Conservation (phyloP, 2,113 vertebrate species). For the Capra hircus region DNA sequence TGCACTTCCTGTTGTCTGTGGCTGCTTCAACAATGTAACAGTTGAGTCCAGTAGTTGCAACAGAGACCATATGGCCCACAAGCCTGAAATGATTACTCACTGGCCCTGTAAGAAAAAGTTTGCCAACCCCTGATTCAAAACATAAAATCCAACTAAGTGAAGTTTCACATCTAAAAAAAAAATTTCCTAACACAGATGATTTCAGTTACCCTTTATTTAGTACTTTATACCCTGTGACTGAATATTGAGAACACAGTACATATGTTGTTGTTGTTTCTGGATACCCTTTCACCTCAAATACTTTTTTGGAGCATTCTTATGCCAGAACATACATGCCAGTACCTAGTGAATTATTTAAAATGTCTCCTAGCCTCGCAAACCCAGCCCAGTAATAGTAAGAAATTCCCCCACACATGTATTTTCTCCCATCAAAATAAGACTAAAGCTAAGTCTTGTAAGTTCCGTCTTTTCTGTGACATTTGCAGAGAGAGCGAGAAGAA, state of each 20-base stretch:
- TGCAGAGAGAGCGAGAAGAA: not conserved
- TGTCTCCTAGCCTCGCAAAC: constrained; percentile 23
- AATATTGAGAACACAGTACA: not conserved
- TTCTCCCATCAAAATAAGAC: constrained; percentile 30
- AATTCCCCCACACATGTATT: not conserved
- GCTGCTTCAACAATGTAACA: not conserved
- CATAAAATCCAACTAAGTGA: not conserved
- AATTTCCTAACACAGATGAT: not conserved
- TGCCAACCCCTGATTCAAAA: not conserved
- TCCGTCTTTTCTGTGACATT: not conserved
- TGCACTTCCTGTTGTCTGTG: not conserved
- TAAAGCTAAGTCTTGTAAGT: not conserved
- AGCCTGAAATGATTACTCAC: not conserved
- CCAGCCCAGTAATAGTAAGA: not conserved
- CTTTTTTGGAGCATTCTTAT: not conserved
- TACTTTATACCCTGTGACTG: not conserved
- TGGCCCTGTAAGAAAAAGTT: not conserved
- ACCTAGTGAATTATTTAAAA: constrained; percentile 22
- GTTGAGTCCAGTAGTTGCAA: not conserved
- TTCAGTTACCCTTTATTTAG: not conserved
- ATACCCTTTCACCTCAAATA: not conserved
- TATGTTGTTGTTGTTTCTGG: not conserved
- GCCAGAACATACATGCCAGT: not conserved
- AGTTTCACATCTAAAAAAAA: not conserved
- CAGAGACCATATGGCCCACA: not conserved